A percentile compares a stretch with the other conserved stretches of the same genome.
These are phyloP conservation scores for Etia nguti DNA, from an alignment of 2,113 vertebrate genomes.

Conservation along the genomic window DNA sequence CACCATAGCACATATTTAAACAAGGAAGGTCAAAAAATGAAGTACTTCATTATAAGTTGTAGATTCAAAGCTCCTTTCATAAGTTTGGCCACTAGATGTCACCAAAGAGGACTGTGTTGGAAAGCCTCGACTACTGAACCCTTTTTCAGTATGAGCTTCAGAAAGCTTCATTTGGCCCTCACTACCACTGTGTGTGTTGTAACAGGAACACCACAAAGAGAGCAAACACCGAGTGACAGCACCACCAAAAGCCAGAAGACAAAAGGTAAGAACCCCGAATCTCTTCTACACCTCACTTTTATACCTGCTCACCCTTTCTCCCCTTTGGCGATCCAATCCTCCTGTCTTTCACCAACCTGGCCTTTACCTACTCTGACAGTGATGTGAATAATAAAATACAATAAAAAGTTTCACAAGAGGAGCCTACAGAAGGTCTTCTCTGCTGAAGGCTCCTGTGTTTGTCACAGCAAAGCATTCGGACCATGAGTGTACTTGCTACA, in stretches of 20 bases:
- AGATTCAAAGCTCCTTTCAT: background rate
- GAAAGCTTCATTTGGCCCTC: background rate
- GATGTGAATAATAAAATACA: background rate
- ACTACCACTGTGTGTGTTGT: background rate
- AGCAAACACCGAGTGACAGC: background rate
- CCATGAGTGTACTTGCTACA: background rate
- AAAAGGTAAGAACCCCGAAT: background rate
- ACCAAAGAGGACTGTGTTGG: background rate
- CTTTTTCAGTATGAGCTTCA: background rate
- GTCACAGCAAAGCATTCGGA: background rate
- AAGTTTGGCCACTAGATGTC: background rate
- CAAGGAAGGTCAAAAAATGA: too few species aligned
- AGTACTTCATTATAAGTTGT: too few species aligned
- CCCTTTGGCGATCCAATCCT: background rate
- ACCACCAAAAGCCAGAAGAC: background rate
- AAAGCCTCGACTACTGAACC: background rate
- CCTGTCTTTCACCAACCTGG: background rate
- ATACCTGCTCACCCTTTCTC: background rate
- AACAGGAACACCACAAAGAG: background rate
- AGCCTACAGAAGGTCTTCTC: background rate
- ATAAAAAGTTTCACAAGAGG: background rate
- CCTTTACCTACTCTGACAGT: background rate
- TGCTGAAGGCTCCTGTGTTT: background rate
- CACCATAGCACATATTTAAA: too few species aligned
- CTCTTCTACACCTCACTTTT: background rate